These are phyloP conservation scores for Holotrichia oblita DNA, from an alignment of 1,140 invertebrate species.

Conservation along the genomic window DNA sequence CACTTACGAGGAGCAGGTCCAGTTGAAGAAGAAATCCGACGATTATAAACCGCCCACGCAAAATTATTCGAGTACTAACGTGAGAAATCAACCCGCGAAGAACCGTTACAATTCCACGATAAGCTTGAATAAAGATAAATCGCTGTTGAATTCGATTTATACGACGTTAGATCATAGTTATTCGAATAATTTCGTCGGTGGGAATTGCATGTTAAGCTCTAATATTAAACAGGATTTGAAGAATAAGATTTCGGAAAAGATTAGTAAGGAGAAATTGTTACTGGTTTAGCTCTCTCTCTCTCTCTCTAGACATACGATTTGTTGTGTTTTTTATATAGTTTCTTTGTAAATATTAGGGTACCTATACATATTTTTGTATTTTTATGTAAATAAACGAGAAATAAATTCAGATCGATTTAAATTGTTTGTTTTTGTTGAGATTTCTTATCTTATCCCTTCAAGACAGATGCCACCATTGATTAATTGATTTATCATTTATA, in stretches of 20 bases:
- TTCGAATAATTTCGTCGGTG: constrained; percentile 46
- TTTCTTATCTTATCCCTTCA: no score
- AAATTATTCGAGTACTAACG: constrained; percentile 38
- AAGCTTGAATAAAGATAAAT: constrained; percentile 51
- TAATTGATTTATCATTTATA: no score
- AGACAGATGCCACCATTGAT: no score
- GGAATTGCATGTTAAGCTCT: constrained; percentile 44
- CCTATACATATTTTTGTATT: constrained; percentile 16
- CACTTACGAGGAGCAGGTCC: constrained; percentile 58
- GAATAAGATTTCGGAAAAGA: constrained; percentile 57
- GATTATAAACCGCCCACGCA: constrained; percentile 40
- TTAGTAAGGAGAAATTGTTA: constrained; percentile 29
- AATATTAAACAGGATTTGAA: constrained; percentile 58
- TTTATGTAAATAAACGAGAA: constrained; percentile 7
- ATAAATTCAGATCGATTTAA: background rate
- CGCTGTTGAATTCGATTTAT: constrained; percentile 43
- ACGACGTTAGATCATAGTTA: constrained; percentile 56
- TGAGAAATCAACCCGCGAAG: constrained; percentile 42
- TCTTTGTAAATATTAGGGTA: background rate
- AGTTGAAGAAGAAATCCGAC: constrained; percentile 54
- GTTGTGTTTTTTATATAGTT: background rate
- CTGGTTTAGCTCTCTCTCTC: background rate
- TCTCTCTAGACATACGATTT: no score
- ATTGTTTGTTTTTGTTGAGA: background rate
- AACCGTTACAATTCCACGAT: constrained; percentile 46